A percentile compares a stretch with the other conserved stretches of the same genome.
phyloP scores from a whole-genome alignment of 2,888 invertebrate species.

The Galerucella nymphaeae region DNA sequence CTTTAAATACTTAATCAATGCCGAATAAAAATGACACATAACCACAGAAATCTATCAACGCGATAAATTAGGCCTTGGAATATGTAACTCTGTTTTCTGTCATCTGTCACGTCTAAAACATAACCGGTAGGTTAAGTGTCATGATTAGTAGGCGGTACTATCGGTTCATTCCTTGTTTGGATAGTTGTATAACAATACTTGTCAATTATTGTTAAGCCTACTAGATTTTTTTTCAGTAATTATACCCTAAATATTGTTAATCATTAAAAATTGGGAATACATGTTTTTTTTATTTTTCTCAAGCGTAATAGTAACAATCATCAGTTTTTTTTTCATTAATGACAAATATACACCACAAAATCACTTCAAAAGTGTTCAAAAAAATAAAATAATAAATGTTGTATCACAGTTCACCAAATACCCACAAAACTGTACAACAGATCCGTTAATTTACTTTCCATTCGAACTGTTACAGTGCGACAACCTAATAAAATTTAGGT shows the following conservation, averaged over 20 bases:
- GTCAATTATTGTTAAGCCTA: conserved; percentile 51
- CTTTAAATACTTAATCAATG: background rate
- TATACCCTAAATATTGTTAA: conserved; percentile 57
- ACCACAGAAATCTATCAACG: background rate
- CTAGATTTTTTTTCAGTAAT: conserved; percentile 50
- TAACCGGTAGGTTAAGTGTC: background rate
- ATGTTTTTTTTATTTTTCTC: conserved; percentile 47
- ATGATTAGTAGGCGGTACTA: conserved; percentile 1
- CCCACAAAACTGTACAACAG: conserved; percentile 50
- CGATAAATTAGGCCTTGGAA: background rate
- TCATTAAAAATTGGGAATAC: conserved; percentile 52
- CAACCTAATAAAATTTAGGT: too few relatives aligned
- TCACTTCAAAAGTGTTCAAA: conserved; percentile 39
- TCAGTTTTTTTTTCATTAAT: conserved; percentile 27
- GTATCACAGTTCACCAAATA: conserved; percentile 64
- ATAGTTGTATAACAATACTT: conserved; percentile 21
- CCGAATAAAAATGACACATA: background rate
- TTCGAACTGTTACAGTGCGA: background rate
- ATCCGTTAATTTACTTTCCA: background rate
- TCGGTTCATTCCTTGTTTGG: conserved; percentile 5
- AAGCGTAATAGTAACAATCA: conserved; percentile 57
- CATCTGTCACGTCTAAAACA: too few relatives aligned
- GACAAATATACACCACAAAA: conserved; percentile 44
- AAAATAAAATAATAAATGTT: conserved; percentile 38
- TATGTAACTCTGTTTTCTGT: background rate